Evolutionary conservation across 1,140 invertebrate species (phyloP), one percentile per base, ranked within the genome.

Genomic region (Diorhabda elongata): DNA sequence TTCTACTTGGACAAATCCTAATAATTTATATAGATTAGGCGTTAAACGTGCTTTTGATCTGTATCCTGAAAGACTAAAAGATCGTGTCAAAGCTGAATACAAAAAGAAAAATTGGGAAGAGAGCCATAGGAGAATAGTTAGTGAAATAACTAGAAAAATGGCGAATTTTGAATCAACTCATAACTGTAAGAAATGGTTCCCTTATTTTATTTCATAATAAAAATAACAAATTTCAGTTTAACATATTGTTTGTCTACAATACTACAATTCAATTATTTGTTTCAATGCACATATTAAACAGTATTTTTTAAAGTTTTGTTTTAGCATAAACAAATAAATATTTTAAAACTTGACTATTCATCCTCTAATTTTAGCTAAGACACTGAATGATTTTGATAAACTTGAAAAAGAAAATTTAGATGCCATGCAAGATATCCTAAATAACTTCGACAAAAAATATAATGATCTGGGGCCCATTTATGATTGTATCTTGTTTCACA

Each of bases 401-500:
- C 82, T 94, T 5, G 81, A 87, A 43, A 95, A 95, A 80, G 97
- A 99, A 80, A 94, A 99, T 78, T 80, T 96, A 3, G 95, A 97
- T 76, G 87, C 90, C 11, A 88, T 90, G 78, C 82, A 98, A 45
- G 97, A 99, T 74, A 84, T 94, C 64, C 83, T 98, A 42, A 91
- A 87, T 70, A 85, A 81, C 71, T 84, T 92, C 61, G 97, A 99
- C 74, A 98, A 98, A 81, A 95, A 78, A 94, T 91, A 79, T 85
- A 66, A 81, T 69, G 95, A 98, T 82, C 79, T 89, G 66, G 94
- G 96, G 42, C 95, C 95, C 41, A 89, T 93, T 7, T 97, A 92
- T 82, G 97, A 99, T 81, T 96, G 95, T 85, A 85, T 99, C 65
- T 87, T 98, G 7, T 98, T 95, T 81, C 87, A 97, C 80, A 91